These are phyloP conservation scores for Osmerus eperlanus DNA, from an alignment of 2,113 vertebrate genomes.

Conservation along the genomic window DNA sequence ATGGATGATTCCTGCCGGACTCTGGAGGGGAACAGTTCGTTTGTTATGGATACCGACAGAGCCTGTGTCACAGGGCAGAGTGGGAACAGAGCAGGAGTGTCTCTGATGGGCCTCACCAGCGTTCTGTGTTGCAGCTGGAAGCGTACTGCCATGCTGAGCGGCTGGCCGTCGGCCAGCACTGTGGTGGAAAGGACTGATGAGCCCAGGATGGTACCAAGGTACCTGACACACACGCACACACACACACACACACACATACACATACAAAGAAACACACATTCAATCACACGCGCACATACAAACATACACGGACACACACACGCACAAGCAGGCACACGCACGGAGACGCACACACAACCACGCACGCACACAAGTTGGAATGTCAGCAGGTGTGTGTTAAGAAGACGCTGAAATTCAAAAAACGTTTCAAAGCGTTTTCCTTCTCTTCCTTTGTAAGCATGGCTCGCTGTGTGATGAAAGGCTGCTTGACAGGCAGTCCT, in stretches of 20 bases:
- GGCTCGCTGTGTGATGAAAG: too few relatives aligned
- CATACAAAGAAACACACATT: background rate
- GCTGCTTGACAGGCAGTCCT: background rate
- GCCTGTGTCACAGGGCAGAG: background rate
- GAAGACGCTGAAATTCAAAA: too few relatives aligned
- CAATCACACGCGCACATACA: too few relatives aligned
- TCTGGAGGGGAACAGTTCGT: slow-evolving; percentile 34
- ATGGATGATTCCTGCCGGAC: slow-evolving; percentile 46
- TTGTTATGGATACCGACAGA: background rate
- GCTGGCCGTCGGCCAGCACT: slow-evolving; percentile 69
- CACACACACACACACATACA: background rate
- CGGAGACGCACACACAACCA: too few relatives aligned
- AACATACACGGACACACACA: too few relatives aligned
- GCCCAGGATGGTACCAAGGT: slow-evolving; percentile 71
- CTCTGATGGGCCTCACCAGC: slow-evolving; percentile 59
- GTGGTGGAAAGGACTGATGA: slow-evolving; percentile 83
- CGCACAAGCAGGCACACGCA: too few relatives aligned
- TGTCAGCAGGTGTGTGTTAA: too few relatives aligned
- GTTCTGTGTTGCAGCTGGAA: slow-evolving; percentile 77
- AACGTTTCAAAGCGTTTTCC: too few relatives aligned
- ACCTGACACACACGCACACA: slow-evolving; percentile 54
- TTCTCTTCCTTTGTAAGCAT: too few relatives aligned
- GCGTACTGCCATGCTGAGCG: slow-evolving; percentile 74
- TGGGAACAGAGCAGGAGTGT: background rate
- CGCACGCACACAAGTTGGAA: too few relatives aligned